Base-by-base conservation (phyloP, 2,113 vertebrate genomes). In the Scomber scombrus region DNA sequence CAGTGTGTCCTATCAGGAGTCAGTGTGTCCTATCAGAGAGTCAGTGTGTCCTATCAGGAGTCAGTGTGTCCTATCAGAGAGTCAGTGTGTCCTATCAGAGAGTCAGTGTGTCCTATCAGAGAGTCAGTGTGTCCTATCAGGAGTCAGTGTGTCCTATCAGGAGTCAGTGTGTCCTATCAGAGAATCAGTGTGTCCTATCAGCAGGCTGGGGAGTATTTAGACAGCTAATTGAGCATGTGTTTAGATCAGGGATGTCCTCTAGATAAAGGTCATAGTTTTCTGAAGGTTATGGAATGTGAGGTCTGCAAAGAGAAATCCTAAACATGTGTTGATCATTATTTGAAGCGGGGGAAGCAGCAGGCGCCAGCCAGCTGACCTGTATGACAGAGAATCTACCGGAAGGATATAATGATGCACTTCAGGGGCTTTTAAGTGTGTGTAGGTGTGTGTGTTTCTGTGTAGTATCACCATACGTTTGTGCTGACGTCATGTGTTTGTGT, bases 291-390 rank as follows among this genome's bases (percentile, higher is more conserved):
- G 83, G 78, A 76, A 89, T 79, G 73, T 64, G 46, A 80, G 67
- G 57, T 65, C 56, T 66, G 60, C 31, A 43, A 51, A 65, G 26
- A 82, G 49, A 75, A 92, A 93, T 92, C 86, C 85, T 89, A 91
- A 94, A 94, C 88, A 94, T 87, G 86, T 93, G 92, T 92, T 94
- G 92, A 87, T 71, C 49, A 76, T 95, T 91, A 86, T 70, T 91
- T 71, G 16, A 83, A 86, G 84, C 81, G 70, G 89, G 82, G 87
- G 52, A 62, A 51, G 34, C 78, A 88, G 86, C 91, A 93, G 91
- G 82, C 52, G 62, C 66, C 74, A 79, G 56, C 13, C 51, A 68
- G 71, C 49, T 74, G 70, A 81, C 55, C 47, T 83, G 43, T 21
- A 31, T 8, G 4, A 56, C n/a, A 56, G 62, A 57, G 23, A 3